Percentiles rank a stretch among this genome's conserved stretches.
phyloP scores from a whole-genome alignment of 1,140 invertebrate species.

The Lethocerus indicus region DNA sequence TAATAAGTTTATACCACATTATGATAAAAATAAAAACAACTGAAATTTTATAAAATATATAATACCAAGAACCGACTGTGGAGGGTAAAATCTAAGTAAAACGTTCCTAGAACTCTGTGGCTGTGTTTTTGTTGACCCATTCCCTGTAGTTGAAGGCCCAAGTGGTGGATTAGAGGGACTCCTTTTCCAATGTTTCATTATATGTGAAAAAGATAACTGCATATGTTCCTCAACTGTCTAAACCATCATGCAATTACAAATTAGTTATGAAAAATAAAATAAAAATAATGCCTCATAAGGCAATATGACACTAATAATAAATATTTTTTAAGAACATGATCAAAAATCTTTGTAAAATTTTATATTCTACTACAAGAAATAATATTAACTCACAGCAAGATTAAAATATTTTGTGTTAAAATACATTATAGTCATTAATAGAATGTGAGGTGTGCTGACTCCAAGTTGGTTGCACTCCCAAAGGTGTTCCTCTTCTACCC shows the following conservation, averaged over 20 bases:
- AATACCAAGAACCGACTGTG: constrained; percentile 59
- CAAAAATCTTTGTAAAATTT: background rate
- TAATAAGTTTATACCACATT: too few relatives aligned
- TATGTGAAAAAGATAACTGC: constrained; percentile 81
- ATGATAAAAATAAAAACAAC: too few relatives aligned
- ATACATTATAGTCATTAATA: constrained; percentile 85
- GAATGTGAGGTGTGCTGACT: constrained; percentile 81
- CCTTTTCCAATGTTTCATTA: constrained; percentile 89
- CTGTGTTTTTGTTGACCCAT: too few relatives aligned
- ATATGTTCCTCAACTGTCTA: constrained; percentile 82
- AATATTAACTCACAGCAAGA: constrained; percentile 49
- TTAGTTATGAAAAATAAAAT: too few relatives aligned
- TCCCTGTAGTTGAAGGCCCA: background rate
- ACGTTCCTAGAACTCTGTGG: constrained; percentile 59
- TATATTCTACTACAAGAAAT: background rate
- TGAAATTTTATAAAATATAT: constrained; percentile 8
- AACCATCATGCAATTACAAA: constrained; percentile 20
- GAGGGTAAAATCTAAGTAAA: constrained; percentile 71
- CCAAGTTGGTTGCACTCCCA: constrained; percentile 91
- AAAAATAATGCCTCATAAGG: background rate
- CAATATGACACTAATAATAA: too few relatives aligned
- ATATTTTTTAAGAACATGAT: background rate
- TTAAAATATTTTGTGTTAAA: constrained; percentile 94
- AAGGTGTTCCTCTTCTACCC: constrained; percentile 83
- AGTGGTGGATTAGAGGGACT: constrained; percentile 28